Evolutionary conservation across 1,140 invertebrate species (phyloP).

Genomic region (Vanessa atalanta): DNA sequence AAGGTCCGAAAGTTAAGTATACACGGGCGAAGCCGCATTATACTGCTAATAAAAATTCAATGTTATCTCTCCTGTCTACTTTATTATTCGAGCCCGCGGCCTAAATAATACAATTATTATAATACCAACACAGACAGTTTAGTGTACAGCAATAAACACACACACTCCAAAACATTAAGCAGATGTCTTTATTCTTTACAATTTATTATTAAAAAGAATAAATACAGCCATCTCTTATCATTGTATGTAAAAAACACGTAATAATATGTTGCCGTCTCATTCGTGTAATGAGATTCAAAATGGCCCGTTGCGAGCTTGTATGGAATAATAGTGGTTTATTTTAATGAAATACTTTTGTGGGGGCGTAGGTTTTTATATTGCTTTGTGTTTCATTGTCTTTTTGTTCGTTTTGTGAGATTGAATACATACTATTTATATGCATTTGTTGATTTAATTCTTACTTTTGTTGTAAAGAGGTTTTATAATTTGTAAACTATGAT

Average conservation of each 20-base stretch:
- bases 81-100: too few relatives aligned
- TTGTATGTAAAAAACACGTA: constrained; percentile 6
- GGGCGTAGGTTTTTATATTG: constrained; percentile 36
- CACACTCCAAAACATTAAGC: constrained; percentile 26
- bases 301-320: constrained; percentile 51
- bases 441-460: background rate
- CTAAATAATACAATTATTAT: constrained; percentile 14
- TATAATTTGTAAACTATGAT: too few relatives aligned
- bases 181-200: constrained; percentile 32
- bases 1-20: too few relatives aligned
- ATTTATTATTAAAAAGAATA: constrained; percentile 28
- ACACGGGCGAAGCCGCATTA: too few relatives aligned
- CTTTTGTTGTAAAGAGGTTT: background rate
- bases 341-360: constrained; percentile 50
- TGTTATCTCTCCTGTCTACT: too few relatives aligned
- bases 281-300: constrained; percentile 57
- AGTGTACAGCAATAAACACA: constrained; percentile 32
- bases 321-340: constrained; percentile 55
- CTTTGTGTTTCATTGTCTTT: constrained; percentile 47
- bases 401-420: constrained; percentile 22
- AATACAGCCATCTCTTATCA: constrained; percentile 24
- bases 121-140: constrained; percentile 7
- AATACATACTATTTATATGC: background rate
- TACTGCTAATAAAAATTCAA: too few relatives aligned
- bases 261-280: constrained; percentile 35